phyloP scores from a whole-genome alignment of 2,888 invertebrate genomes.

The Metopia argyrocephala region DNA sequence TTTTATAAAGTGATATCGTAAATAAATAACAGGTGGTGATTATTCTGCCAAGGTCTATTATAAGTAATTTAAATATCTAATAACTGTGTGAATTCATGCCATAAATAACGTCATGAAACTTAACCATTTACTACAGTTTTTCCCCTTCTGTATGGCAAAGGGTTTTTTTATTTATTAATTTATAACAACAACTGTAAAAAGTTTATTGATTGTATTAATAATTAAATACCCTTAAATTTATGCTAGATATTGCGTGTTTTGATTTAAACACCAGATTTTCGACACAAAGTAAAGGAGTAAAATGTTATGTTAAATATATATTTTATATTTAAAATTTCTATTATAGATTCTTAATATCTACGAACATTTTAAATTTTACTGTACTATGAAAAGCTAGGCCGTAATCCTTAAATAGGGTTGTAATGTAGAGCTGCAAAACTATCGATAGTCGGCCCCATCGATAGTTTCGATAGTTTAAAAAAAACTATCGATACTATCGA shows the following conservation, averaged over 20 bases:
- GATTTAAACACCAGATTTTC: constrained; percentile 22
- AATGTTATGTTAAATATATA: constrained; percentile 32
- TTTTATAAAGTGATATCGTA: neutral
- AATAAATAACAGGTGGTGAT: constrained; percentile 9
- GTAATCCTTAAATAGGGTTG: too few relatives aligned
- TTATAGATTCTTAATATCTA: too few relatives aligned
- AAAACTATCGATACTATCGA: too few relatives aligned
- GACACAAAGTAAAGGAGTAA: constrained; percentile 26
- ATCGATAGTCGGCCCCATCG: too few relatives aligned
- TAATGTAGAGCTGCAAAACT: too few relatives aligned
- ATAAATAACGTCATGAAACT: neutral
- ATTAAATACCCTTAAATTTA: too few relatives aligned
- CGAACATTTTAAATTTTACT: too few relatives aligned
- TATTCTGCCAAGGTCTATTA: neutral
- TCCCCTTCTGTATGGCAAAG: neutral
- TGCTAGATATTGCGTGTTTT: constrained; percentile 1
- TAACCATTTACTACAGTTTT: neutral
- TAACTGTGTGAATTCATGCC: neutral
- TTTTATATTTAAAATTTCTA: constrained; percentile 43
- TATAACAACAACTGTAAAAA: too few relatives aligned
- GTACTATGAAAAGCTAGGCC: too few relatives aligned
- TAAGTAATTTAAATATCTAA: constrained; percentile 29
- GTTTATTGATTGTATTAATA: neutral
- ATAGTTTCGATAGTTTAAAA: too few relatives aligned
- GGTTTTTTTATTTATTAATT: too few relatives aligned